Evolutionary conservation across 64 coral and sea anemone species (phyloP).

Genomic region (Dendronephthya gigantea): DNA sequence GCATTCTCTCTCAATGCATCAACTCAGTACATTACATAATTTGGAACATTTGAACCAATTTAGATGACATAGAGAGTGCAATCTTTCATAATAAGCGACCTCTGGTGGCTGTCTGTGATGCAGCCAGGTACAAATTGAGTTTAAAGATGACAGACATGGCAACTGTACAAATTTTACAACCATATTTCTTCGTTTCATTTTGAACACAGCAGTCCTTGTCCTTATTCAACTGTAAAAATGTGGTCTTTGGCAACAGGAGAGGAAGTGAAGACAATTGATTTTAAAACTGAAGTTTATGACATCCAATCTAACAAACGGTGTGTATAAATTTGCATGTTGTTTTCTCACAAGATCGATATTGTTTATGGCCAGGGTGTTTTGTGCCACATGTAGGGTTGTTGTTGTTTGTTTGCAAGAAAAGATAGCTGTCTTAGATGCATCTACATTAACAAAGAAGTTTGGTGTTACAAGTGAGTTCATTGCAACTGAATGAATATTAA

Average conservation of each 20-base stretch:
- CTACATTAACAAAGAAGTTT: slow-evolving; percentile 66
- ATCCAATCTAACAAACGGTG: slow-evolving; percentile 80
- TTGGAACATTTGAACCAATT: not conserved
- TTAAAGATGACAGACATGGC: not conserved
- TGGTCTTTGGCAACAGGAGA: slow-evolving; percentile 77
- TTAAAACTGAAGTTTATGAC: slow-evolving; percentile 93
- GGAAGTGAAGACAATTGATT: slow-evolving; percentile 79
- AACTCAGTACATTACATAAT: no score
- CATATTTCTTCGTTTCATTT: not conserved
- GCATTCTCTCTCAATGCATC: no score
- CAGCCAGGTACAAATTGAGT: slow-evolving; percentile 83
- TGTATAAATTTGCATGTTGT: not conserved
- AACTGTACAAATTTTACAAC: not conserved
- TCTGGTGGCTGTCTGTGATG: slow-evolving; percentile 94
- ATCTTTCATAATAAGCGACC: slow-evolving; percentile 65
- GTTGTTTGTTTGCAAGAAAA: slow-evolving; percentile 90
- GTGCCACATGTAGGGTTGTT: slow-evolving; percentile 44
- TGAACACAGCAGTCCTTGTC: slow-evolving; percentile 55
- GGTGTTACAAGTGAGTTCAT: slow-evolving; percentile 75
- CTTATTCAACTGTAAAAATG: slow-evolving; percentile 91
- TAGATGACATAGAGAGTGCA: slow-evolving; percentile 21
- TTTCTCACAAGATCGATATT: not conserved
- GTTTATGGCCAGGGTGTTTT: no score
- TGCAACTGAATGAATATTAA: not conserved
- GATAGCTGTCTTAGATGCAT: slow-evolving; percentile 92